A percentile compares a stretch with the other conserved stretches of the same genome.
phyloP scores from a whole-genome alignment of 2,113 vertebrate genomes.

The Cephalophus harveyi region DNA sequence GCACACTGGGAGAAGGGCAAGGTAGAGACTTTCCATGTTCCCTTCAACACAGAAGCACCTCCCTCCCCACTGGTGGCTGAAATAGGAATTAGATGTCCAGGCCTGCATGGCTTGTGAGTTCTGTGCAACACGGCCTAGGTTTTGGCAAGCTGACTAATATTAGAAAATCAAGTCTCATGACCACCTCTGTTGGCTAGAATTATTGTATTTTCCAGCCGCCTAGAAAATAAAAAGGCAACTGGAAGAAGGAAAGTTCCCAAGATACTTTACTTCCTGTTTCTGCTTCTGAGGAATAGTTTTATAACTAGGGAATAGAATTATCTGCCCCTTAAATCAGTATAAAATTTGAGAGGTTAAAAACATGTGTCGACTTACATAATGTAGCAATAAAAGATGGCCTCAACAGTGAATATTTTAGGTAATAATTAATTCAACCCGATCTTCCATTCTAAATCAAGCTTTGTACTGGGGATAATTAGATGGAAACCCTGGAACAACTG shows the following conservation, averaged over 20 bases:
- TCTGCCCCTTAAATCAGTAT: not conserved
- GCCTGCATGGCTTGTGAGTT: not conserved
- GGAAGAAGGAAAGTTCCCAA: not conserved
- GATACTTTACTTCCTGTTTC: conserved; percentile 22
- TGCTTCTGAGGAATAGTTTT: conserved; percentile 21
- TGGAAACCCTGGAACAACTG: not conserved
- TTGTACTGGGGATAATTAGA: not conserved
- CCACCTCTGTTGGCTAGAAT: not conserved
- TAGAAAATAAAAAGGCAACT: conserved; percentile 23
- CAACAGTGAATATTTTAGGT: not conserved
- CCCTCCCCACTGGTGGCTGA: not conserved
- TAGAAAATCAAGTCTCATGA: not conserved
- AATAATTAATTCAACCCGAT: conserved; percentile 14
- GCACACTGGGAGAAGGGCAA: not conserved
- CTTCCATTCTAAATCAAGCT: not conserved
- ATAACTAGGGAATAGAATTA: not conserved
- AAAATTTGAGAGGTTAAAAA: conserved; percentile 34
- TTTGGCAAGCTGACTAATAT: not conserved
- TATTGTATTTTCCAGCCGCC: not conserved
- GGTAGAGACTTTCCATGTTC: not conserved
- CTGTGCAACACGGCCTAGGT: not conserved
- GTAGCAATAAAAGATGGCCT: not conserved
- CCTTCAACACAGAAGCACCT: not conserved
- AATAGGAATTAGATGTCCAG: not conserved
- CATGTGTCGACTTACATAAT: not conserved